Conservation (phyloP, 2,113 vertebrate species). For the Corvus cornix region DNA sequence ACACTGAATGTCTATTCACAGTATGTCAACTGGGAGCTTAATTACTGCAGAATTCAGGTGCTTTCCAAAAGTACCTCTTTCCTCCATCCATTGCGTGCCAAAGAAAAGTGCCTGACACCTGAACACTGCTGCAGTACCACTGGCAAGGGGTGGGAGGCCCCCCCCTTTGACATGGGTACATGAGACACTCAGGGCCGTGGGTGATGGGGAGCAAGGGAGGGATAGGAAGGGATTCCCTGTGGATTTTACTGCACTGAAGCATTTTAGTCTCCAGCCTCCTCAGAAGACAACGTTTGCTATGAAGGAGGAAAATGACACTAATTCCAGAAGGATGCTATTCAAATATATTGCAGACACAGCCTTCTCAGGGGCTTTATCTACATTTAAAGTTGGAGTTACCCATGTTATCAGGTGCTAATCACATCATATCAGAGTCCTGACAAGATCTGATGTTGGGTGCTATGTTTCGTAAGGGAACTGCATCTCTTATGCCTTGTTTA, state of each 20-base stretch:
- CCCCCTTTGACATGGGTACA: accelerated
- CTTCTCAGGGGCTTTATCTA: background rate
- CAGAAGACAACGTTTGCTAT: background rate
- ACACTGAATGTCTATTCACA: background rate
- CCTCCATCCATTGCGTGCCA: background rate
- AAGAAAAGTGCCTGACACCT: background rate
- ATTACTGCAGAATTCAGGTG: background rate
- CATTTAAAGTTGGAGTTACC: background rate
- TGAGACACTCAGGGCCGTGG: accelerated
- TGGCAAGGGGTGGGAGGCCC: background rate
- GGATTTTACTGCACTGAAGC: background rate
- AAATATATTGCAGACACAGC: background rate
- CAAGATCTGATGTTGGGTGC: background rate
- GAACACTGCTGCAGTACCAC: background rate
- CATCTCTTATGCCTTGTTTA: background rate
- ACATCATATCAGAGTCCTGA: background rate
- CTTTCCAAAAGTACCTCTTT: background rate
- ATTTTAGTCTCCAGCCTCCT: background rate
- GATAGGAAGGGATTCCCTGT: background rate
- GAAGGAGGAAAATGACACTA: background rate
- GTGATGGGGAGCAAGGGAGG: background rate
- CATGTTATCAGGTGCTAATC: background rate
- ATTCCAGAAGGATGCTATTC: background rate
- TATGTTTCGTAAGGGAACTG: background rate
- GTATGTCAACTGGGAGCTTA: background rate